phyloP scores from a whole-genome alignment of 2,797 vertebrate genomes.

The Lophotriccus pileatus region DNA sequence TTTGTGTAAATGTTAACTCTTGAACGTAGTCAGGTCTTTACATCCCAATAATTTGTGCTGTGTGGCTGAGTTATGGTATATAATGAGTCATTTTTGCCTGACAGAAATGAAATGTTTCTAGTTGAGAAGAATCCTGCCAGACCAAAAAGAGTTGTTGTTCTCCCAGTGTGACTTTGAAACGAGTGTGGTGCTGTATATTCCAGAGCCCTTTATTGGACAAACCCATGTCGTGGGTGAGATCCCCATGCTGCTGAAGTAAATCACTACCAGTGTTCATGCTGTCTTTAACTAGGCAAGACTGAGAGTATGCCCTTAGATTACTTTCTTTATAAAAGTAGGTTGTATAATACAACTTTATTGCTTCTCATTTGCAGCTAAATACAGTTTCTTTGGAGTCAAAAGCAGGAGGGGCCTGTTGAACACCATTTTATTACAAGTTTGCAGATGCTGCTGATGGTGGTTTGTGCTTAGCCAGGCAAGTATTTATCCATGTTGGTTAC shows the following conservation, averaged over 20 bases:
- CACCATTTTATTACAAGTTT: neutral
- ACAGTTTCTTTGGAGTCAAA: neutral
- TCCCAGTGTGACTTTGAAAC: neutral
- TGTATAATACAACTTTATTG: neutral
- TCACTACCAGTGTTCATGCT: neutral
- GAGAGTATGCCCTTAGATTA: neutral
- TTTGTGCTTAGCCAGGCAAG: neutral
- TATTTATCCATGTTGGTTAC: neutral
- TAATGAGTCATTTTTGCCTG: neutral
- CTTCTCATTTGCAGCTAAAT: neutral
- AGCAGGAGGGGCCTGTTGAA: neutral
- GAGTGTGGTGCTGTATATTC: accelerated
- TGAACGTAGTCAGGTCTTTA: neutral
- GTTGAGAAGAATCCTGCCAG: neutral
- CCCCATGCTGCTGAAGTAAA: neutral
- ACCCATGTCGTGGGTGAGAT: neutral
- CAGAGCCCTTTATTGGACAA: neutral
- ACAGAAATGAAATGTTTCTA: neutral
- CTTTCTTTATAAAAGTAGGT: neutral
- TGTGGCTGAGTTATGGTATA: accelerated
- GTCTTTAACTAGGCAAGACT: neutral
- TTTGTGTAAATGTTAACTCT: neutral
- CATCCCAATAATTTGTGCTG: neutral
- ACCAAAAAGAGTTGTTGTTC: neutral
- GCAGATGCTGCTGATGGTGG: accelerated